A percentile compares a stretch with the other conserved stretches of the same genome.
These are phyloP conservation scores for Catharus bicknelli DNA, from an alignment of 2,113 vertebrate species.

Conservation along the genomic window DNA sequence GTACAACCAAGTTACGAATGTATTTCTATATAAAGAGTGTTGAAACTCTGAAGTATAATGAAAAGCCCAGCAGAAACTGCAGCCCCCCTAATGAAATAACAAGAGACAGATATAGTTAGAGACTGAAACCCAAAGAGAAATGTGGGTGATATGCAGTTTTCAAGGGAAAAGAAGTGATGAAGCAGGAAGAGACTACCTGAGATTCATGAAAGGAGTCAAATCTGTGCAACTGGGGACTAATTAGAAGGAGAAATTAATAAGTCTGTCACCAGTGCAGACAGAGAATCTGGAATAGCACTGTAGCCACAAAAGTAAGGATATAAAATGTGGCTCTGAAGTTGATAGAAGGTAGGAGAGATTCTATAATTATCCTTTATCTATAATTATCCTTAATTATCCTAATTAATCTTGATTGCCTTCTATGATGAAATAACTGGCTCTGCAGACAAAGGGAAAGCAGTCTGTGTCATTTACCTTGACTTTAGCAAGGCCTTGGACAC, in stretches of 20 bases:
- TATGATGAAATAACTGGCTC: background rate
- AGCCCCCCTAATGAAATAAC: background rate
- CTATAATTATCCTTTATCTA: slow-evolving; percentile 60
- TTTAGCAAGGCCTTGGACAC: background rate
- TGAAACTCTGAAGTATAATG: background rate
- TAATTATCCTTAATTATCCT: slow-evolving; percentile 61
- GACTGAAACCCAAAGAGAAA: background rate
- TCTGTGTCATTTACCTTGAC: background rate
- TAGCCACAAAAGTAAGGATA: background rate
- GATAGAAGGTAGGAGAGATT: slow-evolving; percentile 39
- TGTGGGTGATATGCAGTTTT: background rate
- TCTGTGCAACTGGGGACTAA: slow-evolving; percentile 5
- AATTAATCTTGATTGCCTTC: slow-evolving; percentile 60
- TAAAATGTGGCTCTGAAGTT: slow-evolving; percentile 35
- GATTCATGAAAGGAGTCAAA: slow-evolving; percentile 22
- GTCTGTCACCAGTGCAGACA: slow-evolving; percentile 14
- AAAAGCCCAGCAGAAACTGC: background rate
- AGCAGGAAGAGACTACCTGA: slow-evolving; percentile 13
- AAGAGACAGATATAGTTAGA: background rate
- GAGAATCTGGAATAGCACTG: slow-evolving; percentile 5
- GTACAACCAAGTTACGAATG: background rate
- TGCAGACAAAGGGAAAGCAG: background rate
- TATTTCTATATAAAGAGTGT: background rate
- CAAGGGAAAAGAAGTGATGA: slow-evolving; percentile 25
- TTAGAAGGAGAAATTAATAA: slow-evolving; percentile 50